A percentile compares a stretch with the other conserved stretches of the same genome.
Conservation (phyloP, 2,797 vertebrate genomes). For the Potorous gilbertii region DNA sequence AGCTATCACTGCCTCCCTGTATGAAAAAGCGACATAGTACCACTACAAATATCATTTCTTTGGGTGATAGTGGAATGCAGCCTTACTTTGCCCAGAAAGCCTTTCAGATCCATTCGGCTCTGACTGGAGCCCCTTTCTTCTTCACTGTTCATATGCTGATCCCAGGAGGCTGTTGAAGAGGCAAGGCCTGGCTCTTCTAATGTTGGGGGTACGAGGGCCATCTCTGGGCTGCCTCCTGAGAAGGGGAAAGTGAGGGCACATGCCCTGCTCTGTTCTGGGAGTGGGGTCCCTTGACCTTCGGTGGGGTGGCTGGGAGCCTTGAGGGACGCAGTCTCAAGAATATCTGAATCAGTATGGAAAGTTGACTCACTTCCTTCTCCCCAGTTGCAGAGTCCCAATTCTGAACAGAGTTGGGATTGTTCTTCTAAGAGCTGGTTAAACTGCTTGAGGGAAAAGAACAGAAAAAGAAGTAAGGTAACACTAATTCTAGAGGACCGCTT, state of each 20-base stretch:
- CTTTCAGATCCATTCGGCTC: slow-evolving; percentile 55
- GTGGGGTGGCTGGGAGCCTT: neutral
- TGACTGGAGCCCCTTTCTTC: slow-evolving; percentile 58
- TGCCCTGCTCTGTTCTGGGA: neutral
- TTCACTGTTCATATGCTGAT: slow-evolving; percentile 29
- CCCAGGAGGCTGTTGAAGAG: neutral
- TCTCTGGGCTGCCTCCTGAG: neutral
- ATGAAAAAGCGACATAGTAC: neutral
- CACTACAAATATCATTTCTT: neutral
- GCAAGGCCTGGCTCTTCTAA: slow-evolving; percentile 1
- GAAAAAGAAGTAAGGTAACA: slow-evolving; percentile 35
- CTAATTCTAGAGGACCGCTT: neutral
- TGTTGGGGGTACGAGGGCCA: neutral
- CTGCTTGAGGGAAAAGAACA: slow-evolving; percentile 79
- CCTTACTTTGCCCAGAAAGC: slow-evolving; percentile 69
- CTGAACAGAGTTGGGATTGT: slow-evolving; percentile 70
- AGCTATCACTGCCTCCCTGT: neutral
- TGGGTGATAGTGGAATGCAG: slow-evolving; percentile 32
- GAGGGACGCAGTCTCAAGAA: neutral
- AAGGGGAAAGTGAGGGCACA: neutral
- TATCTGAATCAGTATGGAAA: slow-evolving; percentile 35
- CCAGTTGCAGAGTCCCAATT: slow-evolving; percentile 72
- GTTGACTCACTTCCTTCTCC: slow-evolving; percentile 62
- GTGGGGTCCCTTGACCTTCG: neutral
- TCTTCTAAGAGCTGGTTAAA: slow-evolving; percentile 80